These are phyloP conservation scores for Ispidina lecontei DNA, from an alignment of 2,797 vertebrate species.

Conservation along the genomic window DNA sequence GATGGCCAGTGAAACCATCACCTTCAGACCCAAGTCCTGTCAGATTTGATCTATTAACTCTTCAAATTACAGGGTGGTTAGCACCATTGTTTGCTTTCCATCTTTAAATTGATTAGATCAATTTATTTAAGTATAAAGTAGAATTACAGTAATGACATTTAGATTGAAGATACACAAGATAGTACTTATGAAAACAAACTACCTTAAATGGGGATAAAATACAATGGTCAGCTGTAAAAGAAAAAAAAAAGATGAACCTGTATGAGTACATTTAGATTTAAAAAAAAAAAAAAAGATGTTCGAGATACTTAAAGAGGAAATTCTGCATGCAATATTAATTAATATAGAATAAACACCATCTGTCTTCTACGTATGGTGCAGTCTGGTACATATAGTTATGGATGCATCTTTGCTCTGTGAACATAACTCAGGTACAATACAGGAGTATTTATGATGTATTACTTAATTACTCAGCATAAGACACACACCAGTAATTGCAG, in stretches of 20 bases:
- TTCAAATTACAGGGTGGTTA: neutral
- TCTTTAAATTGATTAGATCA: neutral
- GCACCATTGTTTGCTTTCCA: neutral
- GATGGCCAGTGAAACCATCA: neutral
- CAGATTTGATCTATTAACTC: neutral
- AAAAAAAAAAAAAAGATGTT: neutral
- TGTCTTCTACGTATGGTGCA: neutral
- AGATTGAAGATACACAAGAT: neutral
- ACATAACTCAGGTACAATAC: neutral
- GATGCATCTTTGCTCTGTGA: neutral
- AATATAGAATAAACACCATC: conserved; percentile 47
- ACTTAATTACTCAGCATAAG: neutral
- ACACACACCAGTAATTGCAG: neutral
- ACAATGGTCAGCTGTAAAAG: neutral
- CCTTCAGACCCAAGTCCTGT: neutral
- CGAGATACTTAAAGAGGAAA: conserved; percentile 23
- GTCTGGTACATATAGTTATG: neutral
- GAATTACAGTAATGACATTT: neutral
- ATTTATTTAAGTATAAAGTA: neutral
- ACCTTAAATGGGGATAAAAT: conserved; percentile 2
- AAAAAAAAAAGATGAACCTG: neutral
- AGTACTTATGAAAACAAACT: neutral
- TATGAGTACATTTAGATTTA: neutral
- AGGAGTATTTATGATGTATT: neutral
- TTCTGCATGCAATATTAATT: conserved; percentile 26